phyloP scores from a whole-genome alignment of 2,888 invertebrate species.

The Salpingus planirostris region DNA sequence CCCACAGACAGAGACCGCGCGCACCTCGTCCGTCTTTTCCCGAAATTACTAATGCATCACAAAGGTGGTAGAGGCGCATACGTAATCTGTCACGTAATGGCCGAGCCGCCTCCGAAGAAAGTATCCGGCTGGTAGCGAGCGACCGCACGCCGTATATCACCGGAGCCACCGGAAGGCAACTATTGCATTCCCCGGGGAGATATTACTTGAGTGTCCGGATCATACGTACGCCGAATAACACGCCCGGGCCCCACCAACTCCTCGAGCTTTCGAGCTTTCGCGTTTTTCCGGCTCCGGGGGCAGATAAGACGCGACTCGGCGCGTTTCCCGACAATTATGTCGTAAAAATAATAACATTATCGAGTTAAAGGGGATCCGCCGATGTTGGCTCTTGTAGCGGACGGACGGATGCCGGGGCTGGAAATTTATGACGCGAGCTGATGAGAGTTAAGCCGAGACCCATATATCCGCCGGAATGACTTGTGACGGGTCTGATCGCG shows the following conservation, averaged over 20 bases:
- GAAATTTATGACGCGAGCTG: slow-evolving; percentile 15
- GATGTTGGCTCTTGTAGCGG: slow-evolving; percentile 6
- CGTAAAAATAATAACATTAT: slow-evolving; percentile 30
- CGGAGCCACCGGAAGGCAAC: slow-evolving; percentile 17
- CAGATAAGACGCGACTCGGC: slow-evolving; percentile 25
- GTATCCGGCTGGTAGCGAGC: too few species aligned
- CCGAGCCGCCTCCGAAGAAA: too few species aligned
- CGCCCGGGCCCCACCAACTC: slow-evolving; percentile 24
- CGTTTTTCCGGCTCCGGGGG: slow-evolving; percentile 20
- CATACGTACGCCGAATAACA: slow-evolving; percentile 23
- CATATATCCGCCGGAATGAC: too few species aligned
- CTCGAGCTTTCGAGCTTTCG: slow-evolving; percentile 19
- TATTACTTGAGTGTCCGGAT: slow-evolving; percentile 30
- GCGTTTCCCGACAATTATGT: slow-evolving; percentile 29
- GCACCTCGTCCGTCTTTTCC: too few species aligned
- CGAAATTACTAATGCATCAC: too few species aligned
- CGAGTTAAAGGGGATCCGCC: slow-evolving; percentile 5
- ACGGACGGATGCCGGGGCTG: too few species aligned
- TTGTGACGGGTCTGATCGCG: slow-evolving; percentile 11
- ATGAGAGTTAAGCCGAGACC: slow-evolving; percentile 12
- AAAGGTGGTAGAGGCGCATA: too few species aligned
- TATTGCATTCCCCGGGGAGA: slow-evolving; percentile 23
- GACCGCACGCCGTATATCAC: too few species aligned
- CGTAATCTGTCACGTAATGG: too few species aligned
- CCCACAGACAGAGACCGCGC: too few species aligned